Evolutionary conservation across 2,888 invertebrate genomes (phyloP).

Genomic region (Schizotus pectinicornis): DNA sequence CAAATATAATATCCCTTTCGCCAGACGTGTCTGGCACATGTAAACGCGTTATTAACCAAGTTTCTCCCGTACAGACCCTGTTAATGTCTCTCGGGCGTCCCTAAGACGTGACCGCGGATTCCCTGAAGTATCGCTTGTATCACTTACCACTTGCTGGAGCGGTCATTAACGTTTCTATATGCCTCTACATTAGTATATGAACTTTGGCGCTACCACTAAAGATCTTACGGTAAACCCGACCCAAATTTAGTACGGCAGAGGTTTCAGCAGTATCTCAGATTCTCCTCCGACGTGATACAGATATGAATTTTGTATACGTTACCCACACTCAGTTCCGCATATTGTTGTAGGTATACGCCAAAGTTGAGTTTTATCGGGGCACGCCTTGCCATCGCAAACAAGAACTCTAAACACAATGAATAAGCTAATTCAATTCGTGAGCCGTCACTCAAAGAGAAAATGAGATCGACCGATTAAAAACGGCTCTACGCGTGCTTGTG

Average conservation of each 20-base stretch:
- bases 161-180: constrained; percentile 37
- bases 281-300: neutral
- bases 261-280: constrained; percentile 19
- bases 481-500: no score
- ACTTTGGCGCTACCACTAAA: constrained; percentile 30
- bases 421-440: constrained; percentile 3
- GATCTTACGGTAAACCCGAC: constrained; percentile 27
- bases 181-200: constrained; percentile 35
- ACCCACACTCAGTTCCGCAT: neutral
- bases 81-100: constrained; percentile 50
- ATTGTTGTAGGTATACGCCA: no score
- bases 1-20: constrained; percentile 33
- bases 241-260: constrained; percentile 19
- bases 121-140: constrained; percentile 57
- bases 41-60: constrained; percentile 54
- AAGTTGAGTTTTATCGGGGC: no score
- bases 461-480: no score
- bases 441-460: neutral
- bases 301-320: constrained; percentile 21
- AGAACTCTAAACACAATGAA: neutral
- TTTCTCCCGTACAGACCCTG: constrained; percentile 46
- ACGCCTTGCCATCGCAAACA: neutral
- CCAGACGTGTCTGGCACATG: constrained; percentile 44
- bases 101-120: constrained; percentile 53
- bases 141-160: constrained; percentile 51